phyloP scores from a whole-genome alignment of 2,888 invertebrate genomes.

The Drosophila mayaguana region DNA sequence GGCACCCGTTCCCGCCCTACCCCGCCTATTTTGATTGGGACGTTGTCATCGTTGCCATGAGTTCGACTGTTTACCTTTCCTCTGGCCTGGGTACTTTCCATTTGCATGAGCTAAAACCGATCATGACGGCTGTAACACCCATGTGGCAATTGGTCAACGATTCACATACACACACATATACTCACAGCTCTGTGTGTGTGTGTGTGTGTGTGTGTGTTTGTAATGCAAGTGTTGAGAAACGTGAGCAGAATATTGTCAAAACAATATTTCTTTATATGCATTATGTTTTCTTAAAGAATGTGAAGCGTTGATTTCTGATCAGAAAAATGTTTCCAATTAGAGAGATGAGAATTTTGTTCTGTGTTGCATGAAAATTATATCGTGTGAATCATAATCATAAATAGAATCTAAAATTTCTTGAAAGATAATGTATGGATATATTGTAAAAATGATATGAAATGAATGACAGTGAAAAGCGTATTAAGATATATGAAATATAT shows the following conservation, averaged over 20 bases:
- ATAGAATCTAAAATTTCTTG: background rate
- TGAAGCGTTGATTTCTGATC: background rate
- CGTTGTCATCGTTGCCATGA: constrained; percentile 3
- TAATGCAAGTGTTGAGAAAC: background rate
- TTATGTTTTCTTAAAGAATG: background rate
- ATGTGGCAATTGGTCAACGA: constrained; percentile 24
- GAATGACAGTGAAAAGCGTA: no score
- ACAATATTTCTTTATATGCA: constrained; percentile 1
- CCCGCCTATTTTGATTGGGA: background rate
- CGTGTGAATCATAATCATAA: no score
- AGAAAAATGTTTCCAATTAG: background rate
- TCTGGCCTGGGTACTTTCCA: constrained; percentile 36
- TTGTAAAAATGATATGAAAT: background rate
- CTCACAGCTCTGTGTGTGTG: background rate
- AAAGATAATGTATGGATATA: background rate
- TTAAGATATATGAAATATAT: no score
- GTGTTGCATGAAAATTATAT: background rate
- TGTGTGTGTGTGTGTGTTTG: background rate
- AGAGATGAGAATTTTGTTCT: background rate
- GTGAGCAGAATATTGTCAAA: constrained; percentile 5
- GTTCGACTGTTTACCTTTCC: constrained; percentile 13
- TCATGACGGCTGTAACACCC: constrained; percentile 15
- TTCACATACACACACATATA: background rate
- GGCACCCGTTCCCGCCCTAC: background rate
- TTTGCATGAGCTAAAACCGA: constrained; percentile 29